These are phyloP conservation scores for Microcebus murinus DNA, from an alignment of 2,113 vertebrate species.

Conservation along the genomic window DNA sequence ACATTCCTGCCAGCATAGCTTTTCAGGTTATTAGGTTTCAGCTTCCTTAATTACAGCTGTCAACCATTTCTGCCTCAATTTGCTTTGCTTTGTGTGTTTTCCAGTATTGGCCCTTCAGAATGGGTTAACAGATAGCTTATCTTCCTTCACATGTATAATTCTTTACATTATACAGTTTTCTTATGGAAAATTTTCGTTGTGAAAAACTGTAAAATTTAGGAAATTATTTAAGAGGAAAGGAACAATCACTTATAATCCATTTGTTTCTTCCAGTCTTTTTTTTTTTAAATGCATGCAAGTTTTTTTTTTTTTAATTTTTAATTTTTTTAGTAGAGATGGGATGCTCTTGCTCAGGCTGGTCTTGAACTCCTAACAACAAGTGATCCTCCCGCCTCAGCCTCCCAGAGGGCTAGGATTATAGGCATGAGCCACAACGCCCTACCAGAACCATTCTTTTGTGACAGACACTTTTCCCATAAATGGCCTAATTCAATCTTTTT, in stretches of 20 bases:
- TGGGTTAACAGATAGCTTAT: neutral
- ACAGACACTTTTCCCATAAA: neutral
- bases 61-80: neutral
- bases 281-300: neutral
- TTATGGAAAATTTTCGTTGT: neutral
- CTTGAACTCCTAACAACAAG: no score
- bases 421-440: no score
- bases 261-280: neutral
- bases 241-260: neutral
- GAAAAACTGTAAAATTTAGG: slow-evolving; percentile 8
- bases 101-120: neutral
- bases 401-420: no score
- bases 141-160: neutral
- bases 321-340: neutral
- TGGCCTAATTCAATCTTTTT: neutral
- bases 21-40: slow-evolving; percentile 32
- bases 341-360: no score
- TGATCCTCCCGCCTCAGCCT: no score
- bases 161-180: neutral
- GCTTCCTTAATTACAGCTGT: neutral
- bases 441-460: neutral
- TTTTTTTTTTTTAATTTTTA: neutral
- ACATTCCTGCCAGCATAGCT: neutral
- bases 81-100: neutral
- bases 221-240: slow-evolving; percentile 18